These are phyloP conservation scores for Drosophila obscura DNA, from an alignment of 1,140 invertebrate genomes.

Conservation along the genomic window DNA sequence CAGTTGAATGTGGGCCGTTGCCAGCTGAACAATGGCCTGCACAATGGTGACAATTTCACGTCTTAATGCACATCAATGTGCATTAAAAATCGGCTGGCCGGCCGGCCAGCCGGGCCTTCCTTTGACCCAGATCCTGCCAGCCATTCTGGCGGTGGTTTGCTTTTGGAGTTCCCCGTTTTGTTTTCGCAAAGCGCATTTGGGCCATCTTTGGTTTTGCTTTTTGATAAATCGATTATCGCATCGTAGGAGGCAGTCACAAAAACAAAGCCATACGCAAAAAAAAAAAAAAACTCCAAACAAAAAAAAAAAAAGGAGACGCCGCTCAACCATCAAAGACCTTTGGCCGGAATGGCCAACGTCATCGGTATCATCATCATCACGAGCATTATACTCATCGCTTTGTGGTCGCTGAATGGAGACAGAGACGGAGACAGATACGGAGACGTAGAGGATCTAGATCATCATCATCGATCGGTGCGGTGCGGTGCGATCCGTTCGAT, in stretches of 20 bases:
- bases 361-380: constrained; percentile 40
- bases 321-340: constrained; percentile 45
- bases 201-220: constrained; percentile 29
- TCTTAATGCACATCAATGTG: constrained; percentile 83
- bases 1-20: constrained; percentile 56
- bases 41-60: constrained; percentile 83
- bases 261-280: constrained; percentile 52
- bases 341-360: constrained; percentile 42
- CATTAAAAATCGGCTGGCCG: constrained; percentile 52
- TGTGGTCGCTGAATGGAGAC: constrained; percentile 60
- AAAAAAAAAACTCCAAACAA: constrained; percentile 66
- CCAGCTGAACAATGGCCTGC: constrained; percentile 47
- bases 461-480: constrained; percentile 35
- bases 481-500: not conserved
- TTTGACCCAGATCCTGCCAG: constrained; percentile 41
- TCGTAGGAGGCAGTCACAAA: constrained; percentile 71
- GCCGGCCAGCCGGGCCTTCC: constrained; percentile 8
- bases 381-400: constrained; percentile 30
- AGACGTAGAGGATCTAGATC: constrained; percentile 13
- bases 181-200: constrained; percentile 69
- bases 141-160: constrained; percentile 25
- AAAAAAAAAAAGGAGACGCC: constrained; percentile 34
- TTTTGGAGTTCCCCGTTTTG: constrained; percentile 36
- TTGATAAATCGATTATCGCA: constrained; percentile 83
- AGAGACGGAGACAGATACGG: constrained; percentile 24